Evolutionary conservation across 2,888 invertebrate species (phyloP).

Genomic region (Saturnia pavonia): DNA sequence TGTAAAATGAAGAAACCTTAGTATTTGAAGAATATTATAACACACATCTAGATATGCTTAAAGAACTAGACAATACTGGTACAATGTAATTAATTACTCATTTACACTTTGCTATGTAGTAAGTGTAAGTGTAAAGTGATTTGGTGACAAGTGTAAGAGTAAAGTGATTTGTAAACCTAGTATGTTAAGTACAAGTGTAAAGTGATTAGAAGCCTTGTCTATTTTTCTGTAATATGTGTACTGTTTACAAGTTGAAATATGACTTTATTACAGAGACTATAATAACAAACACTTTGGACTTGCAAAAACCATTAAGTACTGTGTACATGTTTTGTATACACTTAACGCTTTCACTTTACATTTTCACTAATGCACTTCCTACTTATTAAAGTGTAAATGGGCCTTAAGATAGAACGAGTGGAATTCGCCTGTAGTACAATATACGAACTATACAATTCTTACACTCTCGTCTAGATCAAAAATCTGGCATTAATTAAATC

Average conservation of each 20-base stretch:
- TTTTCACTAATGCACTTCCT: neutral
- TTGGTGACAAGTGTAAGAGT: neutral
- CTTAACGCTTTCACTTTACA: neutral
- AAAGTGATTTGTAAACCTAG: too few species aligned
- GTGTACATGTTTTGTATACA: neutral
- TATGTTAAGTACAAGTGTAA: too few species aligned
- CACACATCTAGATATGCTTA: conserved; percentile 15
- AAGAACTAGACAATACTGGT: conserved; percentile 14
- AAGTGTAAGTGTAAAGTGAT: neutral
- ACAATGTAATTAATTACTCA: neutral
- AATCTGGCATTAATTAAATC: conserved; percentile 60
- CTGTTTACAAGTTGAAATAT: neutral
- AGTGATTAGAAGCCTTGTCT: neutral
- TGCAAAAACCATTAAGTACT: neutral
- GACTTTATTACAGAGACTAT: neutral
- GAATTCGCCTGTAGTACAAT: neutral
- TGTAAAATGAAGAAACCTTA: conserved; percentile 21
- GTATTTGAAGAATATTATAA: conserved; percentile 1
- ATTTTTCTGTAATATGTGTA: neutral
- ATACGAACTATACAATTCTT: conserved; percentile 22
- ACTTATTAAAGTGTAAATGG: neutral
- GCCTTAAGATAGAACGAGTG: neutral
- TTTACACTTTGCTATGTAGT: neutral
- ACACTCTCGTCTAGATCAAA: conserved; percentile 43
- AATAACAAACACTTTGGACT: neutral